Evolutionary conservation across 2,113 vertebrate species (phyloP).

Genomic region (Hippocampus comes): DNA sequence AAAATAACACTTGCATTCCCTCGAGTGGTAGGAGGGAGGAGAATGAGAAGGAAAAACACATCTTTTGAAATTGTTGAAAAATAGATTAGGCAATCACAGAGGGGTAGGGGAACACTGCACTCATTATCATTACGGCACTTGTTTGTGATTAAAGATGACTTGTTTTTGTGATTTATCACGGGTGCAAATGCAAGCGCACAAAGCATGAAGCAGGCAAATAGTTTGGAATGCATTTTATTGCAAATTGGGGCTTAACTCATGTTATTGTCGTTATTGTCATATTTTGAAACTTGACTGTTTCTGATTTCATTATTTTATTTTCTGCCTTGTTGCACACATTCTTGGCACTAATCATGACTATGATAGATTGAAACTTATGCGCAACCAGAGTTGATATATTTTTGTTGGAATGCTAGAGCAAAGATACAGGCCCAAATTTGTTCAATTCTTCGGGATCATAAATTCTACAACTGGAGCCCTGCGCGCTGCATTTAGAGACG

Average conservation of each 20-base stretch:
- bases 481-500: background rate
- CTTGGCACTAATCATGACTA: background rate
- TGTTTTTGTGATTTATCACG: background rate
- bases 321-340: background rate
- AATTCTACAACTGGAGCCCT: background rate
- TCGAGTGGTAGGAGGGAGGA: slow-evolving; percentile 9
- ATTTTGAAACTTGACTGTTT: background rate
- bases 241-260: background rate
- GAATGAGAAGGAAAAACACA: slow-evolving; percentile 12
- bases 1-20: slow-evolving; percentile 21
- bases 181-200: background rate
- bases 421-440: background rate
- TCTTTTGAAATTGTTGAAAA: background rate
- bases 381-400: background rate
- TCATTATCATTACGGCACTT: background rate
- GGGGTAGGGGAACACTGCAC: background rate
- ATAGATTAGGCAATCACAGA: slow-evolving; percentile 30
- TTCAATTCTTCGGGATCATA: background rate
- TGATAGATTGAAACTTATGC: slow-evolving; percentile 2
- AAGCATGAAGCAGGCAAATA: background rate
- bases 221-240: background rate
- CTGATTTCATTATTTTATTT: background rate
- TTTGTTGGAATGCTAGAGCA: background rate
- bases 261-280: background rate
- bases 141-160: slow-evolving; percentile 25